Percentiles rank a stretch among this genome's conserved stretches.
phyloP scores from a whole-genome alignment of 2,113 vertebrate genomes.

The Pogona vitticeps region DNA sequence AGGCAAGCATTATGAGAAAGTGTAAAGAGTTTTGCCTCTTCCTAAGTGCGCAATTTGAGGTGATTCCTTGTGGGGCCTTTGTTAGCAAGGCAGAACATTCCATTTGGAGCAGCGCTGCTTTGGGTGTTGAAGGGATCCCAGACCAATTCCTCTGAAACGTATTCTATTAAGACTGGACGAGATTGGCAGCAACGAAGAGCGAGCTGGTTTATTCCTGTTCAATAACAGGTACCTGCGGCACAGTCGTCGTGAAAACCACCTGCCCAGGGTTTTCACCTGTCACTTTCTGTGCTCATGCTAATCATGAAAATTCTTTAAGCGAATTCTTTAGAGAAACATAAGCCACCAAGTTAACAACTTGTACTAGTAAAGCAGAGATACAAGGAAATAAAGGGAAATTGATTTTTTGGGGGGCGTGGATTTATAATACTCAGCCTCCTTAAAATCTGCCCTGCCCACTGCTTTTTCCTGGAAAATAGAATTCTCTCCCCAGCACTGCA shows the following conservation, averaged over 20 bases:
- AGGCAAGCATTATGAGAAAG: neutral
- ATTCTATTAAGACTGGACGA: neutral
- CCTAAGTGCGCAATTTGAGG: neutral
- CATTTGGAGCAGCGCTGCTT: slow-evolving; percentile 6
- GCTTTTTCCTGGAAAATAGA: neutral
- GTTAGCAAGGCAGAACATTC: neutral
- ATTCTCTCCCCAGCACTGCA: neutral
- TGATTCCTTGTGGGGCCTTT: neutral
- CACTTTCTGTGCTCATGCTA: neutral
- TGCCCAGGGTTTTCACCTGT: neutral
- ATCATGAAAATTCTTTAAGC: neutral
- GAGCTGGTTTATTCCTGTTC: neutral
- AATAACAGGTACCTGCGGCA: neutral
- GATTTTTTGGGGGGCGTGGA: neutral
- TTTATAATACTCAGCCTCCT: neutral
- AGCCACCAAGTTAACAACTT: neutral
- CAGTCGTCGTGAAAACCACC: neutral
- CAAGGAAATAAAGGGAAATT: neutral
- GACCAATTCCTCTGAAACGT: neutral
- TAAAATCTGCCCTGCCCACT: neutral
- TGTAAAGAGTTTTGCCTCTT: neutral
- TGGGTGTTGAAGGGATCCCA: slow-evolving; percentile 25
- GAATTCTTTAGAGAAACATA: neutral
- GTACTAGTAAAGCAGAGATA: neutral
- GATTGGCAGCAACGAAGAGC: neutral